phyloP scores from a whole-genome alignment of 2,113 vertebrate genomes.

The Acinonyx jubatus region DNA sequence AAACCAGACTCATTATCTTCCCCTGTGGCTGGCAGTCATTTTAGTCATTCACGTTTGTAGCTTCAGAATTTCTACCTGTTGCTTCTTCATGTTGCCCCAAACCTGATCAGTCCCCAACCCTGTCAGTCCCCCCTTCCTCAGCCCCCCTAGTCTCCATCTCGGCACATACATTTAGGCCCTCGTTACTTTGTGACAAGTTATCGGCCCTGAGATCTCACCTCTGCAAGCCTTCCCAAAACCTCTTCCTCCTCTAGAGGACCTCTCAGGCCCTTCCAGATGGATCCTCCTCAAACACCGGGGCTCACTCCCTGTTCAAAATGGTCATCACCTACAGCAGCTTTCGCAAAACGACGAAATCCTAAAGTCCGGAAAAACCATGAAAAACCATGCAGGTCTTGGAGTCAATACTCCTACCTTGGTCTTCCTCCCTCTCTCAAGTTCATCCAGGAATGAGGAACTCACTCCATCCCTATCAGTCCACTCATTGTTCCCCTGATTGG shows the following conservation, averaged over 20 bases:
- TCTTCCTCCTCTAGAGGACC: not conserved
- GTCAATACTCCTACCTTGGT: not conserved
- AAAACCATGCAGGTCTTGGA: not conserved
- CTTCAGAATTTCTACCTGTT: not conserved
- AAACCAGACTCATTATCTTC: not conserved
- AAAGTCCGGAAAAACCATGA: not conserved
- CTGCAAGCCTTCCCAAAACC: not conserved
- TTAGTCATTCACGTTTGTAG: not conserved
- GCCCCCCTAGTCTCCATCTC: not conserved
- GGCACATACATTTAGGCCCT: not conserved
- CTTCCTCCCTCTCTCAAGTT: not conserved
- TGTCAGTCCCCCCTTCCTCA: not conserved
- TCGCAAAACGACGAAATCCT: not conserved
- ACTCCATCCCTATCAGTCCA: not conserved
- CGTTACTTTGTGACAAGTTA: fast-evolving
- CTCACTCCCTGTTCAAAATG: not conserved
- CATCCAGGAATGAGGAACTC: not conserved
- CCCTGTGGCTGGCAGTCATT: not conserved
- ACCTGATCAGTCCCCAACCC: not conserved
- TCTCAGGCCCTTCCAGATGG: not conserved
- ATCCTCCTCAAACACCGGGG: not conserved
- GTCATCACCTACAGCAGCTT: not conserved
- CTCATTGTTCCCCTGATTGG: not conserved
- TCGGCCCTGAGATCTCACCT: not conserved
- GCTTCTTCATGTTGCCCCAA: not conserved